Base-by-base conservation (phyloP, 1,140 invertebrate species). In the Calephelis nemesis region DNA sequence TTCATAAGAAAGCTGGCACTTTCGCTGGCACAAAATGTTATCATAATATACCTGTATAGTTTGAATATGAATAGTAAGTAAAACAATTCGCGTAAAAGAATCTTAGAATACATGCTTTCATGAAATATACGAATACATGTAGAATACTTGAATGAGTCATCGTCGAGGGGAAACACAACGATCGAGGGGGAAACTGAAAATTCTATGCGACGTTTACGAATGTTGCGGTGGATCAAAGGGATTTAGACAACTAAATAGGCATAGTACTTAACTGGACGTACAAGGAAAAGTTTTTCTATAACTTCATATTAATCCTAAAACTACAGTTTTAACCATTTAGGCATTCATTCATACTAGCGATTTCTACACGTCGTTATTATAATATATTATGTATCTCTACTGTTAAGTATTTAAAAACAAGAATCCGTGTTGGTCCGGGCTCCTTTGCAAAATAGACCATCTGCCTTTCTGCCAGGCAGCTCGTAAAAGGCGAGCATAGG, bases 111-210 rank as follows among this genome's bases (percentile, higher is more conserved):
- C 15, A 1, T 9, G 10, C 12, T 60, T 60, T 40, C 54, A 60
- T 19, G 11, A n/a, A 45, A 7, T 9, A 9, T 11, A 40, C 54
- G 12, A 7, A 39, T 60, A 60, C 8, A 60, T 39, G 54, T 60
- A 39, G 30, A 58, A 58, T 58, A 12, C 52, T 60, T 60, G 30
- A 60, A 60, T 60, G 54, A 60, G 10, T 60, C 54, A 60, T 58
- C 52, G 52, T 30, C 9, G 52, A 58, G 52, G 52, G 52, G 19
- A 58, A 58, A 11, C 52, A 15, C 52, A 39, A 58, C 52, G 52
- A 58, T 58, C 52, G 52, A 58, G 52, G 52, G 52, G 52, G 15
- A 58, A 58, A 30, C 19, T 58, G 52, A 58, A 58, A 58, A 58
- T 58, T 58, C 52, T 11, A 58, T 58, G 52, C 52, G 15, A 58